Evolutionary conservation across 1,140 invertebrate species (phyloP).

Genomic region (Leucophenga varia): DNA sequence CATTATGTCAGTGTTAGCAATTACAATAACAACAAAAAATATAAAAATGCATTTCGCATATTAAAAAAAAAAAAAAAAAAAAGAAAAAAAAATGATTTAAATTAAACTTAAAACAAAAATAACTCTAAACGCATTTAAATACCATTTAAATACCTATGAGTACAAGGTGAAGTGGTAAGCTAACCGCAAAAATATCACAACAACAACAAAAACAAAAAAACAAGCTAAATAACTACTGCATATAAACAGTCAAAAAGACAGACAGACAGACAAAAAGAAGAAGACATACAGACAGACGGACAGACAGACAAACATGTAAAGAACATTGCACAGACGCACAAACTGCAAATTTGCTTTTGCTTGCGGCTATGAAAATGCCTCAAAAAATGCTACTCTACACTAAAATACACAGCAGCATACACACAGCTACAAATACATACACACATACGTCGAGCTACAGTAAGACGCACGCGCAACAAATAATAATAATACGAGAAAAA

Average conservation of each 20-base stretch:
- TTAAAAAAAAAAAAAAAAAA: slow-evolving; percentile 32
- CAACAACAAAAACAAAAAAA: no score
- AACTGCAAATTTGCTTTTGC: slow-evolving; percentile 43
- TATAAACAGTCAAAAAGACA: no score
- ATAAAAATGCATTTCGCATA: no score
- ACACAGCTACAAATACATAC: no score
- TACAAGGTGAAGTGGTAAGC: slow-evolving; percentile 41
- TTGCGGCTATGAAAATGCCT: slow-evolving; percentile 46
- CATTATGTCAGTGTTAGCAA: slow-evolving; percentile 14
- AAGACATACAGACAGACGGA: no score
- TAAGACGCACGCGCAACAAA: slow-evolving; percentile 31
- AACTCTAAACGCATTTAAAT: slow-evolving; percentile 53
- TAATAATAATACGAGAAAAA: slow-evolving; percentile 50
- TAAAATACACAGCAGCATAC: no score
- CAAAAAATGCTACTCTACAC: slow-evolving; percentile 50
- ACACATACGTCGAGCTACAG: no score
- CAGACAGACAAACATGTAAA: no score
- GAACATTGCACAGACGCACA: slow-evolving; percentile 15
- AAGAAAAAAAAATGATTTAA: slow-evolving; percentile 34
- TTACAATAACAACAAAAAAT: slow-evolving; percentile 12
- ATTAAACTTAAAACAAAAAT: slow-evolving; percentile 5
- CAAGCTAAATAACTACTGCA: no score
- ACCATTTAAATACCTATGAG: slow-evolving; percentile 52
- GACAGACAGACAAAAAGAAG: no score
- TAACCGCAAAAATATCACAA: slow-evolving; percentile 16